These are phyloP conservation scores for Chlorodrepanis virens DNA, from an alignment of 2,113 vertebrate species.

Conservation along the genomic window DNA sequence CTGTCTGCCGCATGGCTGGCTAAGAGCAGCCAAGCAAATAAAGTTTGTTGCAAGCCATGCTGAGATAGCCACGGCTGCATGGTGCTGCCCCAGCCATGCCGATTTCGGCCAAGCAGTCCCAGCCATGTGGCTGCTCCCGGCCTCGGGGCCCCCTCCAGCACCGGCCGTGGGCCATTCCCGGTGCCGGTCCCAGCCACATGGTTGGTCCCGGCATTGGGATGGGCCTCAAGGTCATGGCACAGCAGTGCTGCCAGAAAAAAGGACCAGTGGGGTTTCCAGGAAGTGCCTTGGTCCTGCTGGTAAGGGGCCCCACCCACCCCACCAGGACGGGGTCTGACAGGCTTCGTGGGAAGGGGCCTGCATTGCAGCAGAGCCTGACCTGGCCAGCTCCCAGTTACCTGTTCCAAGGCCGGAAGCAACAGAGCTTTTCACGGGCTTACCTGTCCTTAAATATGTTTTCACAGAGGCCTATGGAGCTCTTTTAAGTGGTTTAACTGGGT, in stretches of 20 bases:
- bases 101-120: not conserved
- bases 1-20: not conserved
- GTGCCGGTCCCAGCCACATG: rapidly evolving
- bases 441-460: not conserved
- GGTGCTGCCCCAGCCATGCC: rapidly evolving
- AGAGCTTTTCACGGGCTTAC: not conserved
- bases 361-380: not conserved
- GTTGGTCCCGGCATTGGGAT: not conserved
- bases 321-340: rapidly evolving
- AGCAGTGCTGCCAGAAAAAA: not conserved
- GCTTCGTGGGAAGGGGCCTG: not conserved
- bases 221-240: not conserved
- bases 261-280: not conserved
- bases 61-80: rapidly evolving
- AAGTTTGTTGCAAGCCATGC: not conserved
- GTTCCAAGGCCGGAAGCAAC: not conserved
- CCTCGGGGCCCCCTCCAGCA: not conserved
- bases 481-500: not conserved
- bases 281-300: not conserved
- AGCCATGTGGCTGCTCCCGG: rapidly evolving
- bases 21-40: not conserved
- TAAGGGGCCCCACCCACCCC: not conserved
- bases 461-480: not conserved
- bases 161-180: rapidly evolving
- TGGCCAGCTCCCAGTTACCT: not conserved